Evolutionary conservation across 2,797 vertebrate species (phyloP).

Genomic region (Momotus momota): DNA sequence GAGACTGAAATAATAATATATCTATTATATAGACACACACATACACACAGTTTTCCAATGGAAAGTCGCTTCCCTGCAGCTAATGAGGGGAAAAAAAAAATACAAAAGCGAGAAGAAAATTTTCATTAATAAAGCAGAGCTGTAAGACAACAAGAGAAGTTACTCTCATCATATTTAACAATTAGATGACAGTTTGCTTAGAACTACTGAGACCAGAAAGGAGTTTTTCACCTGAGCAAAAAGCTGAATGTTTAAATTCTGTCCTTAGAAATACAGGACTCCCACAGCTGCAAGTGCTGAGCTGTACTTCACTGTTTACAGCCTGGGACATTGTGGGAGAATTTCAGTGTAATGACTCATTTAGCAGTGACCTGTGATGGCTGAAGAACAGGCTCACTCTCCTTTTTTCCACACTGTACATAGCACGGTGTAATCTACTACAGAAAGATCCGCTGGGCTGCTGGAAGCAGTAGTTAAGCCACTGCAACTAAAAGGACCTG

Average conservation of each 20-base stretch:
- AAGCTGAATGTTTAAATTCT: not conserved
- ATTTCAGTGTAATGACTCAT: not conserved
- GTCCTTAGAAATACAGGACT: not conserved
- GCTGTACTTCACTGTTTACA: not conserved
- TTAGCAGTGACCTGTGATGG: not conserved
- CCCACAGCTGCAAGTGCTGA: not conserved
- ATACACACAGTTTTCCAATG: not conserved
- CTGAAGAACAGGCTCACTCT: not conserved
- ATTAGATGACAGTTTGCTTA: not conserved
- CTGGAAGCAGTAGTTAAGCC: not conserved
- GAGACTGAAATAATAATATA: not conserved
- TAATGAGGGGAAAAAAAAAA: not conserved
- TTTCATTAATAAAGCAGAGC: not conserved
- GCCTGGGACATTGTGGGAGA: not conserved
- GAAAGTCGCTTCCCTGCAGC: not conserved
- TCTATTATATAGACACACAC: rapidly evolving
- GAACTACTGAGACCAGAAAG: not conserved
- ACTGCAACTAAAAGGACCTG: not conserved
- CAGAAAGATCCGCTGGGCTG: not conserved
- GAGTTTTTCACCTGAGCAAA: not conserved
- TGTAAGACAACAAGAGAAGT: not conserved
- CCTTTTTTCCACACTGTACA: not conserved
- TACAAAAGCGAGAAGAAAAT: not conserved
- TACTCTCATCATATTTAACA: not conserved
- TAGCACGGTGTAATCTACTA: not conserved